Base-by-base conservation (phyloP, 2,113 vertebrate genomes). In the Ardeotis arabs region DNA sequence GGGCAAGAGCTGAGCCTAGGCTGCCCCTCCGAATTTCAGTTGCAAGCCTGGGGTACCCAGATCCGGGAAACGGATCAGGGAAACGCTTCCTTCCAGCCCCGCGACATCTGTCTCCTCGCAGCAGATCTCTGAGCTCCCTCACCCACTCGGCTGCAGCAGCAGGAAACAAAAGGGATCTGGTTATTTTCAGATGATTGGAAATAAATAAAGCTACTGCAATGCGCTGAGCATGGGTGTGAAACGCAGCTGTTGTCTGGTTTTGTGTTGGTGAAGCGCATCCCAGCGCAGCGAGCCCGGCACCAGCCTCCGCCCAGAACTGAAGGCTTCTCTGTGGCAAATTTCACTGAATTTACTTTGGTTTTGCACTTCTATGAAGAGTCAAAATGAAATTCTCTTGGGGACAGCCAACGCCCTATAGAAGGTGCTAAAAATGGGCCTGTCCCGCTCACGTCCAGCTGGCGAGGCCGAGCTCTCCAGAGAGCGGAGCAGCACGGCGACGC, bases 261-360 rank as follows among this genome's bases (percentile, higher is more conserved):
- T 4, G 63, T 10, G 62, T 7, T 35, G 39, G 24, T 5, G 7
- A 62, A 67, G 64, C 2, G 3, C 73, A 78, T 25, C 62, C 1
- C 1, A 14, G 19, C 3, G 0, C 35, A 41, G 76, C 3, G 2
- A 86, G 24, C 9, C 17, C 2, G 0, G 14, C 1, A 6, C 2
- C 37, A 12, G 50, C 33, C 45, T 28, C 81, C 0, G 1, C 25
- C 12, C 4, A 0, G 33, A 28, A 53, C 47, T 1, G 6, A 19
- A n/a, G 20, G n/a, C 4, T 53, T 10, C n/a, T 67, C 49, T 29
- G 58, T 3, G 0, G 17, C 64, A 66, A 73, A 73, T 31, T 35
- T 41, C 62, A 17, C 53, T 62, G 19, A 4, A n/a, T 58, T 24
- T 9, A 16, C 21, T 12, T 77, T 0, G 6, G 4, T 52, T 52